phyloP scores from a whole-genome alignment of 2,113 vertebrate genomes.

The Ophiodon elongatus region DNA sequence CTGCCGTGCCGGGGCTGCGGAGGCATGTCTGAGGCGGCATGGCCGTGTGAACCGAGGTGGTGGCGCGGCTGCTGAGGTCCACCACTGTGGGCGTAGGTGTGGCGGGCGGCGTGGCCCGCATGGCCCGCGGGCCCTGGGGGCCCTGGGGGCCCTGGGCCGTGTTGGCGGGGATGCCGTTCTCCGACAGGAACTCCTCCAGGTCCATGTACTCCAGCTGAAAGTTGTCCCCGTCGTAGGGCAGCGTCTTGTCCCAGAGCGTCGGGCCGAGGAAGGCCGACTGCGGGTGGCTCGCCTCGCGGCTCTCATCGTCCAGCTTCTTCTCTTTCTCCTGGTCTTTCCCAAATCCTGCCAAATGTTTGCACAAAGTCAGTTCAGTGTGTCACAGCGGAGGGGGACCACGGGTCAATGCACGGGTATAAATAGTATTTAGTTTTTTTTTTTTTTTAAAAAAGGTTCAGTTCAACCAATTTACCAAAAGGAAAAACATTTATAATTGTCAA shows the following conservation, averaged over 20 bases:
- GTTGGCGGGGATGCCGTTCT: conserved; percentile 97
- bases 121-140: conserved; percentile 73
- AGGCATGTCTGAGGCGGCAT: conserved; percentile 90
- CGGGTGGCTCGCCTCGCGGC: conserved; percentile 81
- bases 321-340: conserved; percentile 94
- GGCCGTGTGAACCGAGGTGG: conserved; percentile 88
- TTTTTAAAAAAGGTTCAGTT: not conserved
- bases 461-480: not conserved
- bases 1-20: conserved; percentile 90
- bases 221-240: conserved; percentile 96
- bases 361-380: conserved; percentile 34
- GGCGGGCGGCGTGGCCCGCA: conserved; percentile 78
- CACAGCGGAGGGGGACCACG: not conserved
- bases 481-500: too few species aligned
- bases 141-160: conserved; percentile 88
- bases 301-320: conserved; percentile 96
- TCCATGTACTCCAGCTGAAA: conserved; percentile 99
- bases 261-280: conserved; percentile 98
- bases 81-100: conserved; percentile 88
- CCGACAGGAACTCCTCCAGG: conserved; percentile 98
- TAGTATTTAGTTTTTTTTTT: too few species aligned
- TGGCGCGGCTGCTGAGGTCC: conserved; percentile 93
- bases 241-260: conserved; percentile 98
- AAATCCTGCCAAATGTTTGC: conserved; percentile 84
- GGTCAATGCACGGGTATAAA: not conserved